Percentiles rank a stretch among this genome's conserved stretches.
These are phyloP conservation scores for Eulacestoma nigropectus DNA, from an alignment of 2,113 vertebrate species.

Conservation along the genomic window DNA sequence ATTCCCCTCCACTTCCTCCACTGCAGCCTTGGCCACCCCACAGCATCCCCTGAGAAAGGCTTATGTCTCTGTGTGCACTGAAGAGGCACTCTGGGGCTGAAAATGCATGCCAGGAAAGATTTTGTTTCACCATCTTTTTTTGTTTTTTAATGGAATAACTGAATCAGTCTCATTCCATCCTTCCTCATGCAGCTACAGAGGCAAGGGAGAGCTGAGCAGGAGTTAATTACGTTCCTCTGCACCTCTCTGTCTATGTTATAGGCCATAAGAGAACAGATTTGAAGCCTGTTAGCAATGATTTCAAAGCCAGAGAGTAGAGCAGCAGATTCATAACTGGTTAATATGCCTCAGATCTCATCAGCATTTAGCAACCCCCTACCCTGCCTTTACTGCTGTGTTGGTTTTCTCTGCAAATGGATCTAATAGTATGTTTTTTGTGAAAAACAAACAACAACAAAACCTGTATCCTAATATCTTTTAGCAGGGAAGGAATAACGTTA, in stretches of 20 bases:
- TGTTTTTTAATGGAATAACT: neutral
- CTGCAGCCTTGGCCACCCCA: neutral
- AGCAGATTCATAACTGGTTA: neutral
- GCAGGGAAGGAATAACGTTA: neutral
- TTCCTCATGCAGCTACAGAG: neutral
- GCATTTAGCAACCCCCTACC: neutral
- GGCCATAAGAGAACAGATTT: neutral
- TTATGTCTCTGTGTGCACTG: neutral
- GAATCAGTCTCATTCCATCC: neutral
- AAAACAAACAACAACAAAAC: neutral
- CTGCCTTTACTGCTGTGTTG: neutral
- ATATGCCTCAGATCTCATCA: neutral
- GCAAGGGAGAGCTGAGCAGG: neutral
- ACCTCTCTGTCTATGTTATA: neutral
- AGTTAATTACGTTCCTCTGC: neutral
- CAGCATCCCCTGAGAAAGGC: neutral
- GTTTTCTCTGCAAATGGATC: neutral
- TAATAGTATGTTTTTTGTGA: neutral
- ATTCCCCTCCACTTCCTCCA: accelerated
- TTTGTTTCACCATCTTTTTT: neutral
- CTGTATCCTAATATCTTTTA: neutral
- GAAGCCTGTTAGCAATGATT: conserved; percentile 14
- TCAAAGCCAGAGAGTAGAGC: neutral
- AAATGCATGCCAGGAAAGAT: neutral
- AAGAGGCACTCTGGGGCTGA: neutral